These are phyloP conservation scores for Mantis religiosa DNA, from an alignment of 2,888 invertebrate species.

Conservation along the genomic window DNA sequence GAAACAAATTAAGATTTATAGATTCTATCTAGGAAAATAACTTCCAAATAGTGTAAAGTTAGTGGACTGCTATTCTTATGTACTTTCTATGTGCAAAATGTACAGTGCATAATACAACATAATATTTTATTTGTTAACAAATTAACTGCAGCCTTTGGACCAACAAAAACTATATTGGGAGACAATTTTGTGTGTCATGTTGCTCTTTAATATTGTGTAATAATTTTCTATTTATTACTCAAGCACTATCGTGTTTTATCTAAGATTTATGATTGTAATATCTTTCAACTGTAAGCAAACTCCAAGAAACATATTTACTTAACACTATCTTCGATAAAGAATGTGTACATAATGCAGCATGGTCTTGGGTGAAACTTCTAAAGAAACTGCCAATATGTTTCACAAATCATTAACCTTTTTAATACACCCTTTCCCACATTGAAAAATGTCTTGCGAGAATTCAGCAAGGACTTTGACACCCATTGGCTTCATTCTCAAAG, in stretches of 20 bases:
- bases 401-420: neutral
- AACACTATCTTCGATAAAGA: neutral
- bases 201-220: neutral
- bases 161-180: neutral
- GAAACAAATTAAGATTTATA: neutral
- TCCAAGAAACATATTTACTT: constrained; percentile 17
- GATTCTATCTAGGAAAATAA: neutral
- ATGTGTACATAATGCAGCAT: neutral
- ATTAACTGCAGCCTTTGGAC: neutral
- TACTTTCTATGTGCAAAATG: neutral
- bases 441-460: neutral
- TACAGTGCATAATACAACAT: neutral
- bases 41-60: too few species aligned
- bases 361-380: neutral
- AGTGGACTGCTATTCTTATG: neutral
- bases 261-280: neutral
- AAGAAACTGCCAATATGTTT: neutral
- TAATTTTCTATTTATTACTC: neutral
- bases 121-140: neutral
- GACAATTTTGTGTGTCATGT: neutral
- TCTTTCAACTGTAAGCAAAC: constrained; percentile 16
- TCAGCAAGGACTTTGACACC: neutral
- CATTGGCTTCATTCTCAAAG: neutral
- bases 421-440: neutral
- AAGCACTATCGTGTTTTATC: neutral